Percentiles rank a stretch among this genome's conserved stretches.
phyloP scores from a whole-genome alignment of 2,797 vertebrate genomes.

The Simalia tracyae region DNA sequence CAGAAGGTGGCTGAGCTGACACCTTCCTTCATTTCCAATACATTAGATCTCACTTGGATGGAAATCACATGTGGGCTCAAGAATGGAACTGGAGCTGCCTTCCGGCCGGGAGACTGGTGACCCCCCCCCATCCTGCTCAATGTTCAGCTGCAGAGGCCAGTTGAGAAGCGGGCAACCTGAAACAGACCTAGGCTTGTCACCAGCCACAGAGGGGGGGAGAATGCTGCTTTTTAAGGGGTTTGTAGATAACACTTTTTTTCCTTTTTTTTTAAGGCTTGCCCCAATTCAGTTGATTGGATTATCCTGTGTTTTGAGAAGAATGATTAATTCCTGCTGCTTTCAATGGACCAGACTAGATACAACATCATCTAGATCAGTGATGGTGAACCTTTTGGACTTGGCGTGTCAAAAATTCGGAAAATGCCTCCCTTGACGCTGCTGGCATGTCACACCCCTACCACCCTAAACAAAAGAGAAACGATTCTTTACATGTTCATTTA shows the following conservation, averaged over 20 bases:
- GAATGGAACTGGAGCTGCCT: background rate
- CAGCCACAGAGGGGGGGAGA: background rate
- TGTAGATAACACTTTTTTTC: background rate
- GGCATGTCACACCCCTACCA: too few species aligned
- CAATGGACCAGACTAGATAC: background rate
- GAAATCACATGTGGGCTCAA: background rate
- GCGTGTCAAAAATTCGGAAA: too few species aligned
- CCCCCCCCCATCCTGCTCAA: too few species aligned
- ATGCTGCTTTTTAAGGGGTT: background rate
- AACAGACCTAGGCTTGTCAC: background rate
- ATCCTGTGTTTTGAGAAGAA: background rate
- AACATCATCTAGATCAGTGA: background rate
- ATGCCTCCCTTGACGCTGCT: too few species aligned
- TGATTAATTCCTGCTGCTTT: background rate
- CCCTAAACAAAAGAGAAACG: too few species aligned
- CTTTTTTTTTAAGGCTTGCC: background rate
- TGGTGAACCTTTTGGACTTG: too few species aligned
- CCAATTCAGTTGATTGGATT: background rate
- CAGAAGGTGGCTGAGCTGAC: background rate
- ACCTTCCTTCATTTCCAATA: background rate
- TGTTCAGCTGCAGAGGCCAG: background rate
- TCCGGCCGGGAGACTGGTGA: background rate
- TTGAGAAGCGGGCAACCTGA: background rate
- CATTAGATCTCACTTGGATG: too few species aligned
- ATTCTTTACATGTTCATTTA: too few species aligned